These are phyloP conservation scores for Pseudotriccus pelzelni DNA, from an alignment of 2,797 vertebrate species.

Conservation along the genomic window DNA sequence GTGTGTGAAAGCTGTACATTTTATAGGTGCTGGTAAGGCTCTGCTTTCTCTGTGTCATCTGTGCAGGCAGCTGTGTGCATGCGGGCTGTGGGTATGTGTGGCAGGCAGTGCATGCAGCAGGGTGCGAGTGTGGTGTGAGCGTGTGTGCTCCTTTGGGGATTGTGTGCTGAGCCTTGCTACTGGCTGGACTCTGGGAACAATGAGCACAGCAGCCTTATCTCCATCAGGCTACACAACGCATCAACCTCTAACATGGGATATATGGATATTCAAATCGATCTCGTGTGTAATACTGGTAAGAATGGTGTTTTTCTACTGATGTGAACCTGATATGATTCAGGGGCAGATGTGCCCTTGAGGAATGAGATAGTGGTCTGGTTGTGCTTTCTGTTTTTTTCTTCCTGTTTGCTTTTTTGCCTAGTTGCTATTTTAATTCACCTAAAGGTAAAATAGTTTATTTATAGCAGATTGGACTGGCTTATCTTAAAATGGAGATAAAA, in stretches of 20 bases:
- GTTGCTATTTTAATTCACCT: not conserved
- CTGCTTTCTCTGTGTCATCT: not conserved
- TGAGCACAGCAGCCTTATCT: not conserved
- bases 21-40: not conserved
- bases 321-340: not conserved
- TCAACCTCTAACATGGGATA: not conserved
- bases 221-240: not conserved
- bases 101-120: not conserved
- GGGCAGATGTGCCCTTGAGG: not conserved
- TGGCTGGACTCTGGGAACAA: accelerated
- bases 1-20: not conserved
- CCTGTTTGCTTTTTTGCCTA: not conserved
- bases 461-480: not conserved
- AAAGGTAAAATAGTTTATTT: not conserved
- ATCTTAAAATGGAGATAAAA: not conserved
- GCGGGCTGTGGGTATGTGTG: not conserved
- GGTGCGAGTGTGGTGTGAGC: not conserved
- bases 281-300: not conserved
- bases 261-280: not conserved
- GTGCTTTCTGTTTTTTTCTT: not conserved
- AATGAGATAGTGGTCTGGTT: not conserved
- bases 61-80: not conserved
- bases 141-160: not conserved
- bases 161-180: not conserved
- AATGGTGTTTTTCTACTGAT: not conserved